These are phyloP conservation scores for Stegostoma tigrinum DNA, from an alignment of 2,113 vertebrate species.

Conservation along the genomic window DNA sequence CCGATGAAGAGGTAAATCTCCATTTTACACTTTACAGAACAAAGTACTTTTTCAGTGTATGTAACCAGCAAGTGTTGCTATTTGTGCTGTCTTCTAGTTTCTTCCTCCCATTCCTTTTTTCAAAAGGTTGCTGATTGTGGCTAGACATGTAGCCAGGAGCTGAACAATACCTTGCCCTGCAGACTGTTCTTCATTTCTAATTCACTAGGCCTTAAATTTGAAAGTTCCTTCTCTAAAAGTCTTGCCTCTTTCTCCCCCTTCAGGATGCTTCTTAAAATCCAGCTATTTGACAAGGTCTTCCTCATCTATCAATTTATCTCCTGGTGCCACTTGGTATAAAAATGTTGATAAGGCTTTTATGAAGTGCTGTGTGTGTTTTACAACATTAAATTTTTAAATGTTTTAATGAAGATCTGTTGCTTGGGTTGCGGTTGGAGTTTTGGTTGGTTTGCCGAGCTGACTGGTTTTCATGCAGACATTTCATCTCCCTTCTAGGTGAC, in stretches of 20 bases:
- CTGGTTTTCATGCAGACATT: too few relatives aligned
- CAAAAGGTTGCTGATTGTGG: not conserved
- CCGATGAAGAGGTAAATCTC: conserved; percentile 20
- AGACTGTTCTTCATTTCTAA: not conserved
- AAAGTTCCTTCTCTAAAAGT: not conserved
- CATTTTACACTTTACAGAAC: not conserved
- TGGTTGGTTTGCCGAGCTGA: too few relatives aligned
- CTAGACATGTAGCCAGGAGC: not conserved
- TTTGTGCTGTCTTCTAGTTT: not conserved
- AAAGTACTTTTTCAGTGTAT: not conserved
- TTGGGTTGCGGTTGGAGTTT: too few relatives aligned
- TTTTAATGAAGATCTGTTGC: too few relatives aligned
- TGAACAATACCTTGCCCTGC: not conserved
- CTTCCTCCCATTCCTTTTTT: not conserved
- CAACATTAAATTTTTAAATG: not conserved
- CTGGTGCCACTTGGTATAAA: not conserved
- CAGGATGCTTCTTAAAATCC: not conserved
- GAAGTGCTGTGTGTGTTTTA: not conserved
- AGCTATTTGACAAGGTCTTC: not conserved
- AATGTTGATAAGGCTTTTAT: not conserved
- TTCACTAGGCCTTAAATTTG: not conserved
- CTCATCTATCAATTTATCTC: not conserved
- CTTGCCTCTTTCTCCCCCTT: not conserved
- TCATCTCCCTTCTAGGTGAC: too few relatives aligned
- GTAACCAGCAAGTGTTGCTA: not conserved